Conservation (phyloP, 1,140 invertebrate species). For the Pseudomyrmex gracilis region DNA sequence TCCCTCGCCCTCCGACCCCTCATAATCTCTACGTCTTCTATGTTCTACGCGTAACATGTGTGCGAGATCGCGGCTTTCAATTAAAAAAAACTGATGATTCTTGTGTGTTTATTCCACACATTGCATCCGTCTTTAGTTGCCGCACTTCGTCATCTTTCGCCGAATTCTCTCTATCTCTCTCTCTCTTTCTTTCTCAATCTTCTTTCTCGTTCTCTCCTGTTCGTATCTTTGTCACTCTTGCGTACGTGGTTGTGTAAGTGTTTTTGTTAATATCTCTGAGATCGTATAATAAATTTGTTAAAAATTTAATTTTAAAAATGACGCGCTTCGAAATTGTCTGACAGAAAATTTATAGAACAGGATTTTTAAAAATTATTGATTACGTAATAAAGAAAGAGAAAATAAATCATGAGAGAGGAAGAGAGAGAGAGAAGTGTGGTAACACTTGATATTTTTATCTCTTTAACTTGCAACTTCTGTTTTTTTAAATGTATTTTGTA, state of each 20-base stretch:
- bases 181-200: not conserved
- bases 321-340: too few species aligned
- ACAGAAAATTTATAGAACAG: too few species aligned
- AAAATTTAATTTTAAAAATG: not conserved
- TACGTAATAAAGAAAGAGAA: too few species aligned
- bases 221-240: not conserved
- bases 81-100: not conserved
- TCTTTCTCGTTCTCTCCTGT: not conserved
- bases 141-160: not conserved
- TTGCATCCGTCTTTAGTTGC: too few species aligned
- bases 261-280: not conserved
- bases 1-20: conserved; percentile 12
- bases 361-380: too few species aligned
- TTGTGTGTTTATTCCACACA: not conserved
- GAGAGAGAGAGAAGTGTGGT: too few species aligned
- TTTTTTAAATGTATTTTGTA: too few species aligned
- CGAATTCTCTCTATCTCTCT: not conserved
- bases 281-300: not conserved
- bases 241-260: not conserved
- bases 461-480: too few species aligned
- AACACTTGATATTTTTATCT: too few species aligned
- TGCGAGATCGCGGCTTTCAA: not conserved
- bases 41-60: not conserved
- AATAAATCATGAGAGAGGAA: too few species aligned
- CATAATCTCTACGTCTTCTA: conserved; percentile 21